These are phyloP conservation scores for Drosophila rufa DNA, from an alignment of 1,140 invertebrate genomes.

Conservation along the genomic window DNA sequence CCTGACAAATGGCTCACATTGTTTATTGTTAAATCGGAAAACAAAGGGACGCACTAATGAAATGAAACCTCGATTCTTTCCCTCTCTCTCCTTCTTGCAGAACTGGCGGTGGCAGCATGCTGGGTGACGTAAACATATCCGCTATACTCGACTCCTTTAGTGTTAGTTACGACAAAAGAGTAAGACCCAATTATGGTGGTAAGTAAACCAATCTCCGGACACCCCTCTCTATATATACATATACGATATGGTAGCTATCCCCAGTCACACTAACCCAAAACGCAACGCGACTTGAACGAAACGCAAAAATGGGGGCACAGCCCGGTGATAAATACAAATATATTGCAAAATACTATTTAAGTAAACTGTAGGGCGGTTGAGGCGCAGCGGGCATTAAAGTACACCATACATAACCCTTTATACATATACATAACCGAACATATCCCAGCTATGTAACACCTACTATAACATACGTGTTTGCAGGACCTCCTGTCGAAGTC, in stretches of 20 bases:
- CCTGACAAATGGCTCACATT: conserved; percentile 33
- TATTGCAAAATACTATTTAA: conserved; percentile 2
- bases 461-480: conserved; percentile 86
- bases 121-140: conserved; percentile 96
- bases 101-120: conserved; percentile 90
- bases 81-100: conserved; percentile 77
- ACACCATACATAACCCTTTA: conserved; percentile 16
- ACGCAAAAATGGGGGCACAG: conserved; percentile 57
- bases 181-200: conserved; percentile 99
- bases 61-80: conserved; percentile 9
- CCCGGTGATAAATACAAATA: conserved; percentile 6
- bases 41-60: conserved; percentile 18
- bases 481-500: conserved; percentile 97
- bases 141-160: conserved; percentile 96
- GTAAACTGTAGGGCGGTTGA: conserved; percentile 16
- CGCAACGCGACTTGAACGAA: conserved; percentile 62
- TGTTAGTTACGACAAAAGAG: conserved; percentile 98
- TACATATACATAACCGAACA: conserved; percentile 9
- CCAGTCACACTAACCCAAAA: conserved; percentile 51
- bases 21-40: conserved; percentile 31
- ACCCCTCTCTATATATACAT: conserved; percentile 31
- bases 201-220: conserved; percentile 86
- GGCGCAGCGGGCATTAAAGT: conserved; percentile 10
- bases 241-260: conserved; percentile 11
- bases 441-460: conserved; percentile 29